Base-by-base conservation (phyloP, 2,113 vertebrate species). In the Telmatochromis sp. region DNA sequence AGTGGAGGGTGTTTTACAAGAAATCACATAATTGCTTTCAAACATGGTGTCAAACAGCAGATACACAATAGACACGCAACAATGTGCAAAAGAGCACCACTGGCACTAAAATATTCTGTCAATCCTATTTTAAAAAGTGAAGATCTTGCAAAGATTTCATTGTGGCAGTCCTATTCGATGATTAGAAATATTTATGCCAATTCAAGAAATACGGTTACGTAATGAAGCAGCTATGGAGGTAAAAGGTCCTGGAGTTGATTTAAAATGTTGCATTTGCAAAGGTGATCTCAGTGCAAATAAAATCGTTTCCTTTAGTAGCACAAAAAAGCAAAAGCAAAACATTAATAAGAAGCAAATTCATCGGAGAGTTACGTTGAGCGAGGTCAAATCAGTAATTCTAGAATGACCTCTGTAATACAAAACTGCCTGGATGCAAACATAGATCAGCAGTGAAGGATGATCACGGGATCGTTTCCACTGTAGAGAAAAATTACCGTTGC, bases 231-330 rank as follows among this genome's bases (percentile, higher is more conserved):
- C 23, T 13, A 75, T 0, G 2, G 6, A 19, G 71, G 14, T 47
- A 75, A 47, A 50, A 19, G 42, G 23, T 47, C 40, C 2, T 47
- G 14, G 40, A 73, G 21, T 75, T 5, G 9, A 75, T 47, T 47
- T 28, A 75, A 75, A 28, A 2, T 19, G 15, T 28, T 47, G 14
- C 42, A 47, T 50, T 50, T 28, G 42, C 23, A 47, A 50, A 47
- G 42, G 21, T 26, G 42, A 75, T 19, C 42, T 75, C 42, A 50
- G 23, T 75, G 65, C 14, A 19, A 47, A 47, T 47, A 2, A 75
- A 47, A 45, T 4, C 0, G 0, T 45, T 45, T 73, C 8, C 13
- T 26, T 65, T 73, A 45, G 21, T 42, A 23, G 40, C 1, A 71
- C 10, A 65, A 65, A 65, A 65, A 37, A 65, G 19, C 28, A 65